Base-by-base conservation (phyloP, 2,888 invertebrate species). In the Ormyrus pomaceus region DNA sequence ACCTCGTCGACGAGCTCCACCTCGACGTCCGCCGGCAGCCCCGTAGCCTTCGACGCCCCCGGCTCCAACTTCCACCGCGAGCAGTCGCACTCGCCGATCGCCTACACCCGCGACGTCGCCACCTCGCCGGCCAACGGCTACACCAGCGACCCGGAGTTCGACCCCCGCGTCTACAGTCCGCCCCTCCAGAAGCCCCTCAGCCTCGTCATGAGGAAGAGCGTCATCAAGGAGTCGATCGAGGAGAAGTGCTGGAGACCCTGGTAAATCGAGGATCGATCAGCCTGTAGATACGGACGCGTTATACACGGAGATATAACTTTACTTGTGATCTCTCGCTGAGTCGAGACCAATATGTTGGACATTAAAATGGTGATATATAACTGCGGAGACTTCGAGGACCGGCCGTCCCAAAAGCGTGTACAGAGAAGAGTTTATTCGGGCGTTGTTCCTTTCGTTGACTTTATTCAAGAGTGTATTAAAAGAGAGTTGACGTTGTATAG, bases 171-270 rank as follows among this genome's bases (percentile, higher is more conserved):
- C 51, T 91, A 91, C 86, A 91, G 91, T 81, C 91, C 91, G 11
- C 91, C 91, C 2, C 87, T 91, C 64, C 92, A 92, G 83, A 92
- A 92, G 71, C 96, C 96, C 0, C 91, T 96, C 51, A 94, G 95
- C 5, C 91, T 96, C 84, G 96, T 96, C 19, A 95, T 95, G 86
- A 94, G 92, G 77, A 91, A 91, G 82, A 82, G 82, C 71, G 82
- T 82, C 11, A 81, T 82, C 81, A 78, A 81, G 70, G 81, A 82
- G 58, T 50, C 76, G 13, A 92, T 93, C 82, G 95, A 95, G 87
- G 95, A 95, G 64, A 95, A 95, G 87, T 95, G 95, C 48, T 96
- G 96, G 96, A 93, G 96, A 87, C 96, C 96, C 3, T 96, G 96
- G 96, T 95, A 89, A 87, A 87, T 13, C 4, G 10, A 11, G 55